Evolutionary conservation across 2,113 vertebrate genomes (phyloP).

Genomic region (Brachypteracias leptosomus): DNA sequence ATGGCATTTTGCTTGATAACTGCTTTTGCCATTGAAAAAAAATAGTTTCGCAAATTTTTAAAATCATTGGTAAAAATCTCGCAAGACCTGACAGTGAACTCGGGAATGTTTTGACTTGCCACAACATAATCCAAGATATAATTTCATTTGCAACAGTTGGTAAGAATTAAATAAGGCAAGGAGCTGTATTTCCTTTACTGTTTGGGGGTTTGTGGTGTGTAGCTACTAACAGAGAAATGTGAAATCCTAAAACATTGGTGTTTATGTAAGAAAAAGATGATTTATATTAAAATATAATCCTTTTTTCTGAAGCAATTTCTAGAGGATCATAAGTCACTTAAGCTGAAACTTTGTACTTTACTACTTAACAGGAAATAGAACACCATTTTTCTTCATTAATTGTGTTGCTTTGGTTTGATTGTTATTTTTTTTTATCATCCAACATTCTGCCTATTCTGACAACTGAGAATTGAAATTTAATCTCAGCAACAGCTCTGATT

Average conservation of each 20-base stretch:
- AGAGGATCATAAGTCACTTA: background rate
- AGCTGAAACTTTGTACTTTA: background rate
- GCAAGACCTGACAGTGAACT: background rate
- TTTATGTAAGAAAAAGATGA: background rate
- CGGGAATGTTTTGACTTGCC: background rate
- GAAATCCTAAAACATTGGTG: background rate
- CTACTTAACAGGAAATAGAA: background rate
- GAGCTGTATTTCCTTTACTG: background rate
- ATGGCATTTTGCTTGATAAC: background rate
- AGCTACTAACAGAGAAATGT: background rate
- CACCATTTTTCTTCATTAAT: background rate
- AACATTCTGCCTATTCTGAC: background rate
- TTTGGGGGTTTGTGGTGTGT: background rate
- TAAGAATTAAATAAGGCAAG: background rate
- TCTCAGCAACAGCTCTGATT: background rate
- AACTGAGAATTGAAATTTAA: background rate
- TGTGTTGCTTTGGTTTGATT: background rate
- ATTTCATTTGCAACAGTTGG: background rate
- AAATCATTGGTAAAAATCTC: background rate
- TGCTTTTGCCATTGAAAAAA: background rate
- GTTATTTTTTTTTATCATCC: background rate
- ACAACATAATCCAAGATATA: background rate
- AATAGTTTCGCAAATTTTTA: background rate
- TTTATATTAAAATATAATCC: background rate
- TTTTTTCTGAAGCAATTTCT: background rate